Conservation (phyloP, 2,113 vertebrate genomes). For the Pao palembangensis region DNA sequence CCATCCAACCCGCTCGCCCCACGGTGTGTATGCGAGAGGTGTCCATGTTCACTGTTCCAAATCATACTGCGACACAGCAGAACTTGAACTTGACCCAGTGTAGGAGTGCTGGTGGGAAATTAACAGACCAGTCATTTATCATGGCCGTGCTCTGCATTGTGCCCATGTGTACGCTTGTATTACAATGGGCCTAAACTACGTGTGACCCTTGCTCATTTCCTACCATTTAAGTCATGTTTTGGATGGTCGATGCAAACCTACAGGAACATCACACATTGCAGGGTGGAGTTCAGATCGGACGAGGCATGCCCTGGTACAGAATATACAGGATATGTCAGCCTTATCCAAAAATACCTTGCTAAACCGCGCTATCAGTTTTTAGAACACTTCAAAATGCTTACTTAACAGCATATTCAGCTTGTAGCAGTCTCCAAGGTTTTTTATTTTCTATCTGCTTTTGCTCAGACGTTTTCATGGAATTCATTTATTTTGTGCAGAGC, state of each 20-base stretch:
- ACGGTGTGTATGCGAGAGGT: neutral
- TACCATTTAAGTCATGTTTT: constrained; percentile 55
- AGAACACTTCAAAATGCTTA: constrained; percentile 16
- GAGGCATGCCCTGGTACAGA: constrained; percentile 16
- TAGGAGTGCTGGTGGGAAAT: constrained; percentile 30
- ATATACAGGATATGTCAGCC: constrained; percentile 25
- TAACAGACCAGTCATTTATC: constrained; percentile 49
- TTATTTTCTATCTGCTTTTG: neutral
- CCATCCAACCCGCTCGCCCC: neutral
- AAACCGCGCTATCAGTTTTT: constrained; percentile 45
- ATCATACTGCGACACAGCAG: no score
- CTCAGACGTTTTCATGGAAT: neutral
- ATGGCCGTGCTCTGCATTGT: constrained; percentile 48
- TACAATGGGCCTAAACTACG: constrained; percentile 58
- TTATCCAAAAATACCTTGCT: constrained; percentile 32
- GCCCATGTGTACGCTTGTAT: constrained; percentile 43
- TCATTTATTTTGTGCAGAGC: neutral
- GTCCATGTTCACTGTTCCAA: no score
- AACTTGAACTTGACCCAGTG: neutral
- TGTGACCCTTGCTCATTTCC: constrained; percentile 55
- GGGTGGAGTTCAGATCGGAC: constrained; percentile 19
- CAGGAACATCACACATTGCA: constrained; percentile 5
- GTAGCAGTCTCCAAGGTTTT: neutral
- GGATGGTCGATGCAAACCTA: constrained; percentile 13
- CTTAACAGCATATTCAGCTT: constrained; percentile 3